phyloP scores from a whole-genome alignment of 2,888 invertebrate species.

The Rhagium mordax region DNA sequence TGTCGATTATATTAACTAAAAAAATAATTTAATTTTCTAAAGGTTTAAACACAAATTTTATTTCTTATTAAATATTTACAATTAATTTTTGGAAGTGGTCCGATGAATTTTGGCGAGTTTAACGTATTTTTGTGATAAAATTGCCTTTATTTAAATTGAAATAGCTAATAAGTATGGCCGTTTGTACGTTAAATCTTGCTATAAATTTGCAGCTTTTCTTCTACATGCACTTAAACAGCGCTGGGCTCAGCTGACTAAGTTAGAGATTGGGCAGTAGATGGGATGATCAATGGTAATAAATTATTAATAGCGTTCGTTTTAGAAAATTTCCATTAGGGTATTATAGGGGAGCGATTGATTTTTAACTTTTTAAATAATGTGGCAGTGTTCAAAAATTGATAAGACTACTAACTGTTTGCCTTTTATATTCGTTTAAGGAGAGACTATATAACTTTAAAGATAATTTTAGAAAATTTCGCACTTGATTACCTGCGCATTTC shows the following conservation, averaged over 20 bases:
- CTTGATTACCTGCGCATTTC: no score
- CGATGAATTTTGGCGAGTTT: no score
- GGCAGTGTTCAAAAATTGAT: conserved; percentile 20
- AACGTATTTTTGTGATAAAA: no score
- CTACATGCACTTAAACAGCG: conserved; percentile 3
- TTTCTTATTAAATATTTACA: no score
- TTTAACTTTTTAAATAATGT: conserved; percentile 24
- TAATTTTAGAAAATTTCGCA: no score
- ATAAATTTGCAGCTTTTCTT: conserved; percentile 11
- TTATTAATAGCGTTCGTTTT: conserved; percentile 28
- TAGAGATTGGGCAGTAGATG: conserved; percentile 30
- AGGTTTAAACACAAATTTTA: no score
- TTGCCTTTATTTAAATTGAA: not conserved
- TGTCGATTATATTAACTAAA: no score
- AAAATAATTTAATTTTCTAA: no score
- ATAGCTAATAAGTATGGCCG: not conserved
- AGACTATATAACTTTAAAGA: no score
- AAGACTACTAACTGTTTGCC: not conserved
- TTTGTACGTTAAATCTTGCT: not conserved
- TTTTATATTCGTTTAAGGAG: not conserved
- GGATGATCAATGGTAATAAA: conserved; percentile 17
- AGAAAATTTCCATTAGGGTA: conserved; percentile 28
- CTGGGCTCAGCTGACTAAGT: conserved; percentile 14
- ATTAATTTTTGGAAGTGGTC: no score
- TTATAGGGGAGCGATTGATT: conserved; percentile 16